Evolutionary conservation across 2,888 invertebrate species (phyloP).

Genomic region (Scaptodrosophila latifasciaeformis): DNA sequence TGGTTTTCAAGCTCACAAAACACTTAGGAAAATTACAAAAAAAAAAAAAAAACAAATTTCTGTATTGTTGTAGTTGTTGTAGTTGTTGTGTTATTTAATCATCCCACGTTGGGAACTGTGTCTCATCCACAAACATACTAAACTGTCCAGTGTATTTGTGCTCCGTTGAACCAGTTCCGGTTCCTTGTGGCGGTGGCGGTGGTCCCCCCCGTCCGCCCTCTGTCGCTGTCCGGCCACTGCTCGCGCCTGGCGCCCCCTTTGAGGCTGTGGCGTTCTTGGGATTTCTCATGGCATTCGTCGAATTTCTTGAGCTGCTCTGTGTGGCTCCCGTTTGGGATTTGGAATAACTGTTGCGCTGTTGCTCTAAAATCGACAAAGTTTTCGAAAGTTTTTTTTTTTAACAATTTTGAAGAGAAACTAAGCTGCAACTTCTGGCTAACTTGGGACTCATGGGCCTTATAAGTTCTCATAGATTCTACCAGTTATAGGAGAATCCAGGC

Average conservation of each 20-base stretch:
- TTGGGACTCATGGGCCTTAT: no score
- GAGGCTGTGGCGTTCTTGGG: constrained; percentile 2
- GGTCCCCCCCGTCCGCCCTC: constrained; percentile 18
- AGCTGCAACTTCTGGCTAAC: no score
- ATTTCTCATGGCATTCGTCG: constrained; percentile 58
- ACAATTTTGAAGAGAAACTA: no score
- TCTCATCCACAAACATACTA: constrained; percentile 78
- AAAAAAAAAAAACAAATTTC: no score
- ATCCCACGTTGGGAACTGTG: constrained; percentile 81
- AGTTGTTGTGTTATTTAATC: constrained; percentile 78
- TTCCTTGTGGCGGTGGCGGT: constrained; percentile 7
- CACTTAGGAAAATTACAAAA: no score
- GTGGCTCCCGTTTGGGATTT: constrained; percentile 50
- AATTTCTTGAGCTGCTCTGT: constrained; percentile 64
- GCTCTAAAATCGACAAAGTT: no score
- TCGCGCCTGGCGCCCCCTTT: neutral
- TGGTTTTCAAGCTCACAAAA: no score
- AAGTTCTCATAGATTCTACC: no score
- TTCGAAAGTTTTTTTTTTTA: no score
- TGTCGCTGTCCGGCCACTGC: neutral
- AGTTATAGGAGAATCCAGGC: no score
- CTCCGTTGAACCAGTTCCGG: constrained; percentile 27
- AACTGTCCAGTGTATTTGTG: constrained; percentile 70
- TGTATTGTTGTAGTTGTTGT: no score
- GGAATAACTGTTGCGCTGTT: constrained; percentile 66